Conservation (phyloP, 2,888 invertebrate species). For the Leucophora obtusa region DNA sequence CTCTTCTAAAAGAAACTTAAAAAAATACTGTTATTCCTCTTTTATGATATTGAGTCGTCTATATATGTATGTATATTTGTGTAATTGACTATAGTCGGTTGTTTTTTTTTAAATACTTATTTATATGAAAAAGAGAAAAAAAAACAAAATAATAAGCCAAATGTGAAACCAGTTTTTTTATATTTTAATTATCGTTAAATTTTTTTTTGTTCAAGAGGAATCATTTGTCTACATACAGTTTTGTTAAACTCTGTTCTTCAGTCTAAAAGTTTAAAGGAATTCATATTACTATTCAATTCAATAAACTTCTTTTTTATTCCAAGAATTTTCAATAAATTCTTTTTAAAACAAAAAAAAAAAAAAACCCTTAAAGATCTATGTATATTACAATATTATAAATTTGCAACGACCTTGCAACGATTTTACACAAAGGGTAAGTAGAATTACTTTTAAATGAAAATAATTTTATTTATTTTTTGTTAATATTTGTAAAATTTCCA, state of each 20-base stretch:
- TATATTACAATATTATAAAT: too few species aligned
- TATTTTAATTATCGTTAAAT: slow-evolving; percentile 40
- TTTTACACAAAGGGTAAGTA: too few species aligned
- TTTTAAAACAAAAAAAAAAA: too few species aligned
- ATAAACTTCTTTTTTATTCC: slow-evolving; percentile 1
- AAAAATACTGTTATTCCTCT: slow-evolving; percentile 7
- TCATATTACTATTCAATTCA: not conserved
- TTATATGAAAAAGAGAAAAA: not conserved
- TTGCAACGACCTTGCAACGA: too few species aligned
- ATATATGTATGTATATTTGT: slow-evolving; percentile 7
- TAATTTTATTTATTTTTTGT: too few species aligned
- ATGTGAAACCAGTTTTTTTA: slow-evolving; percentile 47
- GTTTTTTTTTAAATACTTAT: not conserved
- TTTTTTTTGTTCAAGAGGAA: slow-evolving; percentile 32
- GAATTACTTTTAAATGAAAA: too few species aligned
- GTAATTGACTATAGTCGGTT: not conserved
- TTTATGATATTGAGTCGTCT: not conserved
- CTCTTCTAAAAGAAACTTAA: not conserved
- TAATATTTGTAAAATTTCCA: too few species aligned
- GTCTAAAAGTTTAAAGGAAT: not conserved
- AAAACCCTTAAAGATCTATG: too few species aligned
- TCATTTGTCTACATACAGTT: slow-evolving; percentile 27
- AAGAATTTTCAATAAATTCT: not conserved
- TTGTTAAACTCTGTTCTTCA: slow-evolving; percentile 4
- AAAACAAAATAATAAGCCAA: slow-evolving; percentile 22